Conservation (phyloP, 2,113 vertebrate species). For the Apodemus speciosus region DNA sequence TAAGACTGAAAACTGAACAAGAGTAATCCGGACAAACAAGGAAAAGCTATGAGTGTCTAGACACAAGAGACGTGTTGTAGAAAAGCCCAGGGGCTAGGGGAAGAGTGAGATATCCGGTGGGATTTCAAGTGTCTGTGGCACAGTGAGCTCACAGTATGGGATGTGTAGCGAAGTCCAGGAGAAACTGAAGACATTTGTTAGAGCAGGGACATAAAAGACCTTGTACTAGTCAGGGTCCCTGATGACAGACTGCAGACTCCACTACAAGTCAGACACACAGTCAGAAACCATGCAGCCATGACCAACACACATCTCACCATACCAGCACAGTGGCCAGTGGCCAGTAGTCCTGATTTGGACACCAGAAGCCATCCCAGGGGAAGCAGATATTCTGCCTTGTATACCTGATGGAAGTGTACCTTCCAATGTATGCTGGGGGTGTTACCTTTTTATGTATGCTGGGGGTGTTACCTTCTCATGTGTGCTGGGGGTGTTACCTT, state of each 20-base stretch:
- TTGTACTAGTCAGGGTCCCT: neutral
- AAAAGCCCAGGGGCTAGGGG: neutral
- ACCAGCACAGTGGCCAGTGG: neutral
- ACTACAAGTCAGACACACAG: neutral
- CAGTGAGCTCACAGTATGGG: neutral
- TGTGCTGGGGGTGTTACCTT: too few species aligned
- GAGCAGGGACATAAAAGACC: neutral
- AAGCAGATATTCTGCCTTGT: neutral
- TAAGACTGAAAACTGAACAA: neutral
- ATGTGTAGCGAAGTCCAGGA: neutral
- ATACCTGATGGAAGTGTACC: neutral
- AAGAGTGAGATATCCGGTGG: neutral
- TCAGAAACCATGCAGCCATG: fast-evolving
- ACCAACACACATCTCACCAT: neutral
- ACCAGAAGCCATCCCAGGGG: neutral
- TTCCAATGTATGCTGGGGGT: neutral
- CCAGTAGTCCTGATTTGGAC: neutral
- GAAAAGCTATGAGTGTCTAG: neutral
- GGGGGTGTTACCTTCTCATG: too few species aligned
- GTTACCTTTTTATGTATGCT: too few species aligned
- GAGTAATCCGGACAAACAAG: neutral
- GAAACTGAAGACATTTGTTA: neutral
- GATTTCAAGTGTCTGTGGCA: neutral
- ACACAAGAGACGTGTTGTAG: neutral
- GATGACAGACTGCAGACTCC: neutral